Conservation (phyloP, 1,140 invertebrate genomes). For the Danaus plexippus region DNA sequence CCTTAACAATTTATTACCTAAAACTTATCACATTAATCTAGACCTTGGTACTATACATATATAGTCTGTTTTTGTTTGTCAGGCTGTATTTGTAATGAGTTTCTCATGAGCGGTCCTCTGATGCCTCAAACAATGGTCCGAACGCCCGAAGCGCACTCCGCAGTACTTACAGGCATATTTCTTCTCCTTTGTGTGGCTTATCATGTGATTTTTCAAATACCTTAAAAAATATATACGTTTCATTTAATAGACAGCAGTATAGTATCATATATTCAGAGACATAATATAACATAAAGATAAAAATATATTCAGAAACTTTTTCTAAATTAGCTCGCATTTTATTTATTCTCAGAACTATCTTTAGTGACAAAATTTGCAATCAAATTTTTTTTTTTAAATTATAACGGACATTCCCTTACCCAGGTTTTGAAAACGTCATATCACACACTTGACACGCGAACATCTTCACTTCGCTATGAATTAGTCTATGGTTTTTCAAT, state of each 20-base stretch:
- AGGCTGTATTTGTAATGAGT: no score
- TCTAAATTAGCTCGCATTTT: no score
- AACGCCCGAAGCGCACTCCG: conserved; percentile 53
- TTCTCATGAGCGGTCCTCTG: conserved; percentile 50
- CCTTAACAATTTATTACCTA: no score
- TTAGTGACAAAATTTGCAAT: not conserved
- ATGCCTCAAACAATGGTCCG: conserved; percentile 60
- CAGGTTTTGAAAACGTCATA: conserved; percentile 62
- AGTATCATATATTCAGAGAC: no score
- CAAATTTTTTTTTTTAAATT: conserved; percentile 1
- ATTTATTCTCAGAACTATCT: no score
- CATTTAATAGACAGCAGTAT: not conserved
- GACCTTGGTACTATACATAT: no score
- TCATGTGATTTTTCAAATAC: conserved; percentile 46
- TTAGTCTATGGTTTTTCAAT: conserved; percentile 74
- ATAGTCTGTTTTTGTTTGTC: no score
- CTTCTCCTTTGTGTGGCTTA: conserved; percentile 59
- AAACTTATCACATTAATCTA: no score
- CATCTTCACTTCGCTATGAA: conserved; percentile 75
- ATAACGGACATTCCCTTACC: conserved; percentile 8
- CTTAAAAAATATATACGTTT: conserved; percentile 24
- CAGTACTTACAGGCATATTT: conserved; percentile 55
- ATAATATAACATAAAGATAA: not conserved
- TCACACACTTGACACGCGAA: conserved; percentile 71
- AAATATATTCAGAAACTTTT: not conserved